Percentiles rank a stretch among this genome's conserved stretches.
phyloP scores from a whole-genome alignment of 2,888 invertebrate species.

The Temnothorax ravouxi region DNA sequence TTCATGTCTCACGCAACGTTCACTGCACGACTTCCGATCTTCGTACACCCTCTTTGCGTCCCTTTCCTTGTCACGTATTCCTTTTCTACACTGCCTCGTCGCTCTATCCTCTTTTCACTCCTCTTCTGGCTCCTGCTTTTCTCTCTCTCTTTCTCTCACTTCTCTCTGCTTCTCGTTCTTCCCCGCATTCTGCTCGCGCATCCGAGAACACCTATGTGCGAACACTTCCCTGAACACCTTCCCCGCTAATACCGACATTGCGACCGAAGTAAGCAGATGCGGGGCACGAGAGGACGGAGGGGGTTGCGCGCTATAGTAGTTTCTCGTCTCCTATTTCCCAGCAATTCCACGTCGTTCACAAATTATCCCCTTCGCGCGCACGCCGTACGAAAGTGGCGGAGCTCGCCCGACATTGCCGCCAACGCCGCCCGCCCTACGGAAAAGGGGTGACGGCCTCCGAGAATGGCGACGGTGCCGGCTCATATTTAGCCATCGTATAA shows the following conservation, averaged over 20 bases:
- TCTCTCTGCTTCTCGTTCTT: background rate
- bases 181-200: background rate
- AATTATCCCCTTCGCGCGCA: constrained; percentile 73
- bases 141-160: background rate
- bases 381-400: constrained; percentile 63
- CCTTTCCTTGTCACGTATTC: constrained; percentile 22
- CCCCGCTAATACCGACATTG: constrained; percentile 16
- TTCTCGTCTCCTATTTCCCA: constrained; percentile 74
- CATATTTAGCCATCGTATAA: constrained; percentile 79
- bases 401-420: constrained; percentile 42
- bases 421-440: constrained; percentile 40
- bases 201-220: constrained; percentile 15
- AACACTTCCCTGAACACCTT: background rate
- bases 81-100: background rate
- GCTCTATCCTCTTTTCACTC: background rate
- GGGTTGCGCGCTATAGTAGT: constrained; percentile 48
- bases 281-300: constrained; percentile 41
- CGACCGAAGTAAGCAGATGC: constrained; percentile 41
- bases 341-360: constrained; percentile 73
- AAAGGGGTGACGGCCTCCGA: constrained; percentile 64
- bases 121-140: background rate
- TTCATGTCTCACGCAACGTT: constrained; percentile 69
- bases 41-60: constrained; percentile 8
- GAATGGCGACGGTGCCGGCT: constrained; percentile 66
- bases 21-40: constrained; percentile 61